These are phyloP conservation scores for Cyprinodon diabolis DNA, from an alignment of 2,797 vertebrate genomes.

Conservation along the genomic window DNA sequence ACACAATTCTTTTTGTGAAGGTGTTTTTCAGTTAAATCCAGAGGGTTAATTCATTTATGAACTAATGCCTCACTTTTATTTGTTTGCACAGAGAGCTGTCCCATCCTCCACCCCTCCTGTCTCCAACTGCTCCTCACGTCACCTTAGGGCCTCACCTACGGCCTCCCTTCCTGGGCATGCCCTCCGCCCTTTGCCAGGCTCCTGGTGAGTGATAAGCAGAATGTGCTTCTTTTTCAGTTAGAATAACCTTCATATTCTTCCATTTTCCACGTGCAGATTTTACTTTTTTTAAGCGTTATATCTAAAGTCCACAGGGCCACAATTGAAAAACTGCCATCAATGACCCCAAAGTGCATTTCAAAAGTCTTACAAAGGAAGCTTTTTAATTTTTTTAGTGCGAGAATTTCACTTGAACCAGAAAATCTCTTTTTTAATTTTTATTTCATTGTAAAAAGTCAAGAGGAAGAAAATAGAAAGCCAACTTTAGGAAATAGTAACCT, in stretches of 20 bases:
- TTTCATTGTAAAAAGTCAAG: neutral
- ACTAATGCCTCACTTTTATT: slow-evolving; percentile 19
- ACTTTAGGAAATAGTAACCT: neutral
- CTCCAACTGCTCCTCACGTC: slow-evolving; percentile 93
- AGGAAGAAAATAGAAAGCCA: neutral
- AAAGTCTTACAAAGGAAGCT: neutral
- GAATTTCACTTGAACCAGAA: neutral
- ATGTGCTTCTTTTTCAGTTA: neutral
- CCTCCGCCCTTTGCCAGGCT: slow-evolving; percentile 92
- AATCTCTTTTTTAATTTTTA: slow-evolving; percentile 1
- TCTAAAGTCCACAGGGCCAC: no score
- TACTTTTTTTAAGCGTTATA: neutral
- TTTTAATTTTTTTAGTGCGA: neutral
- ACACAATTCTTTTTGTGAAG: slow-evolving; percentile 15
- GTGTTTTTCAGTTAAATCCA: slow-evolving; percentile 7
- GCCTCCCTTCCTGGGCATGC: slow-evolving; percentile 93
- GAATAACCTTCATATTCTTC: neutral
- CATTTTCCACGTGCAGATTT: neutral
- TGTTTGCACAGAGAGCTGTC: slow-evolving; percentile 83
- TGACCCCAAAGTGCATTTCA: no score
- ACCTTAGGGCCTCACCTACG: slow-evolving; percentile 92
- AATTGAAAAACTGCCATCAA: no score
- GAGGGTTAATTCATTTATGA: slow-evolving; percentile 5
- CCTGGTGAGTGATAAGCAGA: slow-evolving; percentile 85
- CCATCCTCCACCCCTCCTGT: slow-evolving; percentile 91